A percentile compares a stretch with the other conserved stretches of the same genome.
Conservation (phyloP, 2,113 vertebrate genomes). For the Haplochromis burtoni region DNA sequence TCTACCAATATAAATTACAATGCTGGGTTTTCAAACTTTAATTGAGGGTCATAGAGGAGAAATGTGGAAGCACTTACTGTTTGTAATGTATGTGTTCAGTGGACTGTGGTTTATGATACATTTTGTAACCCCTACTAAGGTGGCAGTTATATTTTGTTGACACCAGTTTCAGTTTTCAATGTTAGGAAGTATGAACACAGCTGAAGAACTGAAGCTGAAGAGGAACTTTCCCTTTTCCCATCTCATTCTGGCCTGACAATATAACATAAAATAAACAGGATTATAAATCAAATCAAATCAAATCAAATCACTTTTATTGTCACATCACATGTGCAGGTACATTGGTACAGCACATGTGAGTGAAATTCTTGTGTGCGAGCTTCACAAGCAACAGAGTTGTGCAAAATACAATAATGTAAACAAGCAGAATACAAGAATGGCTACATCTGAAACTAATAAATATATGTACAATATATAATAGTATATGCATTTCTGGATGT, state of each 20-base stretch:
- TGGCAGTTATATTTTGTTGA: background rate
- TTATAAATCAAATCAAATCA: background rate
- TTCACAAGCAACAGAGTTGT: too few species aligned
- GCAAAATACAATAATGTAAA: too few species aligned
- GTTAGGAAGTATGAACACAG: background rate
- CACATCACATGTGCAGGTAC: too few species aligned
- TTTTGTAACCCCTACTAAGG: background rate
- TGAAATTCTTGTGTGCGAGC: too few species aligned
- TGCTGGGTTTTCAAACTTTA: background rate
- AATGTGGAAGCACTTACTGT: background rate
- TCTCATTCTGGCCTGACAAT: background rate
- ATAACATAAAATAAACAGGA: background rate
- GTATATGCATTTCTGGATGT: too few species aligned
- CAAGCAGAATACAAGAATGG: too few species aligned
- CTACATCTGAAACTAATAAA: too few species aligned
- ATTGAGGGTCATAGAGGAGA: background rate
- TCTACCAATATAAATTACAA: background rate
- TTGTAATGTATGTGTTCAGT: background rate
- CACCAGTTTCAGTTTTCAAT: background rate
- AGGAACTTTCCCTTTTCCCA: background rate
- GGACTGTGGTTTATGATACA: background rate
- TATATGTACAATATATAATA: too few species aligned
- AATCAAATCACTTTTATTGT: too few species aligned
- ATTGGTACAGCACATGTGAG: too few species aligned
- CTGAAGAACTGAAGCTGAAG: background rate